Conservation (phyloP, 2,113 vertebrate genomes). For the Balaeniceps rex region DNA sequence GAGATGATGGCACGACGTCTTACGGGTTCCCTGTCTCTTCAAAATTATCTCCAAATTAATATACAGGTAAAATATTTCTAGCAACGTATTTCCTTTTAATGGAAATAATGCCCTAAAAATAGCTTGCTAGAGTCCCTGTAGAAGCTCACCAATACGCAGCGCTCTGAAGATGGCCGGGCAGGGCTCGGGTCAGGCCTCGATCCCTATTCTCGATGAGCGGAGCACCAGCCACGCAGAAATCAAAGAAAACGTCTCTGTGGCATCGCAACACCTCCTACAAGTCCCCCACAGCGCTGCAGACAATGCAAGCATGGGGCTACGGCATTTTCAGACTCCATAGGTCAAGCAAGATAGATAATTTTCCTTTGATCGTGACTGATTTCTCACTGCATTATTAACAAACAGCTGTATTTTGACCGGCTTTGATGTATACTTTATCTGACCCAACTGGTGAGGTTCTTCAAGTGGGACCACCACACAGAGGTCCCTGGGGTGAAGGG, state of each 20-base stretch:
- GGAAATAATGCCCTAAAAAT: not conserved
- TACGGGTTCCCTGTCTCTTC: accelerated
- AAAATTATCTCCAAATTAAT: not conserved
- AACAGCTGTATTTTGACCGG: not conserved
- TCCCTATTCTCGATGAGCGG: accelerated
- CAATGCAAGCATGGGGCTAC: not conserved
- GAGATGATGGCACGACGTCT: not conserved
- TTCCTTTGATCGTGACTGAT: not conserved
- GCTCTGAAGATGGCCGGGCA: not conserved
- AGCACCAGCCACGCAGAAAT: not conserved
- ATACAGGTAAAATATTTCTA: not conserved
- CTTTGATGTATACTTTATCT: not conserved
- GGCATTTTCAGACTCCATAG: not conserved
- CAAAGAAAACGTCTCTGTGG: not conserved
- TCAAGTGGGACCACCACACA: not conserved
- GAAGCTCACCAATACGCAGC: not conserved
- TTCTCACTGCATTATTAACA: not conserved
- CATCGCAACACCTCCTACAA: not conserved
- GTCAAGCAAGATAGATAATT: not conserved
- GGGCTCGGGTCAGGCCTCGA: not conserved
- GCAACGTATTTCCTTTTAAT: not conserved
- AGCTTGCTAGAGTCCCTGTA: not conserved
- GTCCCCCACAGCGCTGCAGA: not conserved
- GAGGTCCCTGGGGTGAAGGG: not conserved
- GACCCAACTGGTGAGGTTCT: not conserved